Evolutionary conservation across 2,888 invertebrate species (phyloP), one percentile per base, ranked within the genome.

Genomic region (Epistrophella euchroma): DNA sequence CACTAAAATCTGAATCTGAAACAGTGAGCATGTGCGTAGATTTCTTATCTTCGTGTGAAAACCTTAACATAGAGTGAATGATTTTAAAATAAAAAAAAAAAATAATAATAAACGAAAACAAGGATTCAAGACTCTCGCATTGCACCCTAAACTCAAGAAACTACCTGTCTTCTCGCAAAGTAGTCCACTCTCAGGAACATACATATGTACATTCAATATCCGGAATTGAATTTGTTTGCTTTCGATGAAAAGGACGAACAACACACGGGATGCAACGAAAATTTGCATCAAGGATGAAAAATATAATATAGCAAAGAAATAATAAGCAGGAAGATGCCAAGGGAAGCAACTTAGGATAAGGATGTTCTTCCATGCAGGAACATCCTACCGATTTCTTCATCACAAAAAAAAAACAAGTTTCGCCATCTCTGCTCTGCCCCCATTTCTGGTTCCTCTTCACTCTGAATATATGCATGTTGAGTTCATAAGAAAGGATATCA

Each of bases 11-110:
- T 52, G 50, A 35, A 50, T 15, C 50, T 68, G 15, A 58, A 35
- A 32, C 7, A 32, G 43, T 25, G 55, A 85, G 81, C 85, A 85
- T 85, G 81, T 85, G 85, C 86, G 77, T 78, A 52, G 82, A 78
- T 82, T 70, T 66, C 74, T 82, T 86, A 86, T 86, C 86, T 74
- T 70, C 86, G 86, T 86, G 86, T 86, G 86, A 86, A 86, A 78
- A 77, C 52, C 79, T 74, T 62, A 78, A 43, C 62, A 22, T 9
- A 64, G 32, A 45, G 35, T n/a, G 28, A 43, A 45, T 62, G 74
- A 74, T 50, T 25, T 40, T 32, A 19, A 28, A 17, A 22, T 25
- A 17, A 32, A 58, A 52, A 62, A 78, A 43, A 32, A n/a, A 28
- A 0, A 13, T 37, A 37, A n/a, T n/a, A 13, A 13, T 10, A 45